phyloP scores from a whole-genome alignment of 1,140 invertebrate species.

The Bombus terrestris region DNA sequence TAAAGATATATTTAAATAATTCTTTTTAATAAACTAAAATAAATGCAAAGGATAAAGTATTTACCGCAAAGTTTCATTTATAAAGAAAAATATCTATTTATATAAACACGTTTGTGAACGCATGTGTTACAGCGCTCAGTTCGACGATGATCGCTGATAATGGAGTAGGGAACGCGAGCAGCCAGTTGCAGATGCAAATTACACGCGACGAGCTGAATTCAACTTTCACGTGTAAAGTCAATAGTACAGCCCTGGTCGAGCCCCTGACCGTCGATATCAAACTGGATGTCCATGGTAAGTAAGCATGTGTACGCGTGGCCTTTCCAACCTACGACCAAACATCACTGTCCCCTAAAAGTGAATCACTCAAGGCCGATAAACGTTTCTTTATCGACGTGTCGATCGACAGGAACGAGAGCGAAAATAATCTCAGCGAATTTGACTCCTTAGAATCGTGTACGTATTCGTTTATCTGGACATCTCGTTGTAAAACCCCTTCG shows the following conservation, averaged over 20 bases:
- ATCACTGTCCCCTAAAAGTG: conserved; percentile 9
- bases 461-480: conserved; percentile 29
- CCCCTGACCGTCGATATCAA: conserved; percentile 87
- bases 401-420: background rate
- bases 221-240: conserved; percentile 90
- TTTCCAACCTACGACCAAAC: background rate
- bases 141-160: conserved; percentile 80
- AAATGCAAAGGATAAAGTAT: too few species aligned
- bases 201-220: conserved; percentile 90
- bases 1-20: background rate
- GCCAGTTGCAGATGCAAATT: conserved; percentile 86
- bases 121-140: conserved; percentile 72
- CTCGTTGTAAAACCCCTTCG: background rate
- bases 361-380: conserved; percentile 29
- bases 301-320: too few species aligned
- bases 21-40: too few species aligned
- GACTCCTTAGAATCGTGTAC: background rate
- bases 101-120: background rate
- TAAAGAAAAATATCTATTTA: too few species aligned
- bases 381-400: conserved; percentile 34
- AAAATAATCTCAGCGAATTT: conserved; percentile 37
- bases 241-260: conserved; percentile 87
- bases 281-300: conserved; percentile 92
- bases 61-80: background rate
- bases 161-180: conserved; percentile 86